These are phyloP conservation scores for Schlechtendalia chinensis DNA, from an alignment of 1,140 invertebrate genomes.

Conservation along the genomic window DNA sequence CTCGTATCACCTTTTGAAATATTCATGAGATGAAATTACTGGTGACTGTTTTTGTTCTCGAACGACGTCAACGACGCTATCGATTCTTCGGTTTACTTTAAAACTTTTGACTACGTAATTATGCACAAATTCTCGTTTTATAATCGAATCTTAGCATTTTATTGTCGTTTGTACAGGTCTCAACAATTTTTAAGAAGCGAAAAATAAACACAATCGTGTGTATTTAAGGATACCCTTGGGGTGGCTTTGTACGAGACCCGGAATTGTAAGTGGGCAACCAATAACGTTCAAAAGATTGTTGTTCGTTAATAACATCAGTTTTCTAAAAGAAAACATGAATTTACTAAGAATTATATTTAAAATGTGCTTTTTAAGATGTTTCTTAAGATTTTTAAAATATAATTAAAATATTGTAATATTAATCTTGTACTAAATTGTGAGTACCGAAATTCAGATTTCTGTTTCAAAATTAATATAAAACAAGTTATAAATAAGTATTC, in stretches of 20 bases:
- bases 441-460: too few relatives aligned
- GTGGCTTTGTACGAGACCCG: slow-evolving; percentile 2
- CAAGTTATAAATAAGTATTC: too few relatives aligned
- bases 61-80: slow-evolving; percentile 12
- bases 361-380: not conserved
- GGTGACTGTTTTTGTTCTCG: slow-evolving; percentile 1
- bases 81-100: not conserved
- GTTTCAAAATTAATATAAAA: too few relatives aligned
- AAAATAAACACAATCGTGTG: slow-evolving; percentile 2
- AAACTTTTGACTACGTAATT: slow-evolving; percentile 13
- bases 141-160: slow-evolving; percentile 14
- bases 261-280: not conserved
- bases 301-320: not conserved
- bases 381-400: too few relatives aligned
- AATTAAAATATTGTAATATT: too few relatives aligned
- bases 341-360: not conserved
- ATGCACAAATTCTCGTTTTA: slow-evolving; percentile 25
- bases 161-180: slow-evolving; percentile 6
- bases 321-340: not conserved
- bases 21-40: slow-evolving; percentile 19
- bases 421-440: too few relatives aligned
- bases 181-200: slow-evolving; percentile 14
- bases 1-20: slow-evolving; percentile 4
- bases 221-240: slow-evolving; percentile 8
- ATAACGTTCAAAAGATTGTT: not conserved